Base-by-base conservation (phyloP, 1,140 invertebrate species). In the Fragariocoptes setiger region DNA sequence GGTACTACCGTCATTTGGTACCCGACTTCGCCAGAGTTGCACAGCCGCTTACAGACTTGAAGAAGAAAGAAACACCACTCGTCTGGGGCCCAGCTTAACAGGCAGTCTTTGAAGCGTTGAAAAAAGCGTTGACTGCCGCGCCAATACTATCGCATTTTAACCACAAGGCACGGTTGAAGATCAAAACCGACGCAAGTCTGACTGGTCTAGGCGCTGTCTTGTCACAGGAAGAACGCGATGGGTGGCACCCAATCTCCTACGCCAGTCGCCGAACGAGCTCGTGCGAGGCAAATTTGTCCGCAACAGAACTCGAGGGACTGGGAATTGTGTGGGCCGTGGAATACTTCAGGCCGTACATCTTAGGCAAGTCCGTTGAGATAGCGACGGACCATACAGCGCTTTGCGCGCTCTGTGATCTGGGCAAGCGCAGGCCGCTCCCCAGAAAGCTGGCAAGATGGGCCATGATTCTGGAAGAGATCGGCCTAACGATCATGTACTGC, bases 1-100 rank as follows among this genome's bases (percentile, higher is more conserved):
- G 51, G 20, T 65, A 58, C 47, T 64, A 63, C 47, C 46, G 52
- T 3, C 50, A 52, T 35, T 64, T 65, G 42, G 49, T 61, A 14
- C 50, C 46, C 3, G 53, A 55, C 38, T 52, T 56, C 16, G 51
- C 57, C 2, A 39, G 44, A 14, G 42, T 57, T 16, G 44, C 53
- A 22, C 21, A 17, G 22, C 43, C 46, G 3, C 18, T 48, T 2
- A 36, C 15, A 22, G 17, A 45, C 18, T 39, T 58, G 21, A 40
- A 54, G 16, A 51, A 46, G 22, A 48, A 52, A 35, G 35, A 44
- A 21, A 13, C 38, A 20, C 36, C 21, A 22, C 47, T 21, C 21
- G 40, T 13, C 19, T 48, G 44, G 44, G 37, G 14, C 5, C 36
- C 37, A 35, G 21, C 40, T n/a, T 5, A 43, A 21, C 2, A 43